Base-by-base conservation (phyloP, 2,888 invertebrate species). In the Polydrusus tereticollis region DNA sequence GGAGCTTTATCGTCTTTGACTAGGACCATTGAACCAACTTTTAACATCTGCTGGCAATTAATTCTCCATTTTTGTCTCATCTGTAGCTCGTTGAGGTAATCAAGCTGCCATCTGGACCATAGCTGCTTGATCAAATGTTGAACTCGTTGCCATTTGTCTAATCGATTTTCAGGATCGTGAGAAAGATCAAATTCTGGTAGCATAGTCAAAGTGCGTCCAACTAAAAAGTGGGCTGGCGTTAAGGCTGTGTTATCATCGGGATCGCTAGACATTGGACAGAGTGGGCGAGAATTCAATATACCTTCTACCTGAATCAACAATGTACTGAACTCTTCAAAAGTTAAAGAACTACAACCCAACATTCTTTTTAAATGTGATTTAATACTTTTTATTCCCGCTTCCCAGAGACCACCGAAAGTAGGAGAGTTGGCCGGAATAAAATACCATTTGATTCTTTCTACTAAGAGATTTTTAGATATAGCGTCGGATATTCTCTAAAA, bases 41-140 rank as follows among this genome's bases (percentile, higher is more conserved):
- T 57, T 12, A 57, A 33, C 33, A 57, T 29, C 57, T 57, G 55
- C 2, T 55, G 55, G 23, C 12, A 1, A 10, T 55, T 55, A 2
- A 18, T 23, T 8, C 26, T 6, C 57, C 57, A 33, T 57, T 33
- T 57, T 29, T 57, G 57, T 6, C 57, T 29, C 57, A 57, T 57
- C 10, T 57, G 29, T 6, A 57, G 18, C 18, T 57, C 57, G 18
- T 57, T 57, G 2, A 57, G 57, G 21, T 57, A 57, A 5, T 57
- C 57, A 2, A 57, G 29, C 12, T 29, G 57, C 33, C 57, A 57
- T 57, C 57, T 57, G 33, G 33, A n/a, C 57, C 57, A 57, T 29
- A 57, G 33, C 21, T 57, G 57, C 57, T 57, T 29, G 2, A 57
- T 21, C 33, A 57, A 16, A 16, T 16, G 21, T 18, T 57, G 57